These are phyloP conservation scores for Thamnaconus septentrionalis DNA, from an alignment of 2,113 vertebrate genomes.

Conservation along the genomic window DNA sequence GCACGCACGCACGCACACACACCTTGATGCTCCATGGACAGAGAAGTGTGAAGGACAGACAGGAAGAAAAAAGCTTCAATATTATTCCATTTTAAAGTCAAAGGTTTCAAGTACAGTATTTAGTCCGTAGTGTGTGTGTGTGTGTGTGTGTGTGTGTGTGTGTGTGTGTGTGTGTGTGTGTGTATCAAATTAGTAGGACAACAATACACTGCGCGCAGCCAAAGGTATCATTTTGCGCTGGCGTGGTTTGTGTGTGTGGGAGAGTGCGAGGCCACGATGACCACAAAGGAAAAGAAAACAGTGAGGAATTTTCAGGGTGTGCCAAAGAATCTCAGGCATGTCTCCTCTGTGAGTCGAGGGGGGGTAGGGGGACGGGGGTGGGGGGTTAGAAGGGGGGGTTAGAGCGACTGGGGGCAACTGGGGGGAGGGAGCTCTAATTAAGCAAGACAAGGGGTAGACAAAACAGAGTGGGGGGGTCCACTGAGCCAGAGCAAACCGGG, in stretches of 20 bases:
- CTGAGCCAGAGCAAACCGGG: conserved; percentile 20
- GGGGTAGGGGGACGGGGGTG: conserved; percentile 18
- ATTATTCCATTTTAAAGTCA: too few species aligned
- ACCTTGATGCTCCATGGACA: too few species aligned
- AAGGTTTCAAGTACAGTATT: neutral
- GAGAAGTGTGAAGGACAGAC: too few species aligned
- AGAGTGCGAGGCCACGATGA: conserved; percentile 25
- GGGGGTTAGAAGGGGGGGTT: conserved; percentile 30
- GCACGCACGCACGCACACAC: too few species aligned
- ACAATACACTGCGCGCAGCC: conserved; percentile 4
- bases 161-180: conserved; percentile 1
- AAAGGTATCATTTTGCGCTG: conserved; percentile 46
- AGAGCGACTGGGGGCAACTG: conserved; percentile 18
- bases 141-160: conserved; percentile 24
- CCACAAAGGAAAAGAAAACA: conserved; percentile 57
- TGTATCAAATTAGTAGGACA: too few species aligned
- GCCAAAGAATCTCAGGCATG: conserved; percentile 74
- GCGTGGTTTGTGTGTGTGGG: conserved; percentile 32
- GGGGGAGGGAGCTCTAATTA: conserved; percentile 19
- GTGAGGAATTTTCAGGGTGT: conserved; percentile 69
- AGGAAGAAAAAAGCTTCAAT: too few species aligned
- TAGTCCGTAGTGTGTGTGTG: conserved; percentile 46
- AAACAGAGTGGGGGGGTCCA: conserved; percentile 14
- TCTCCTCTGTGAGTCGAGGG: conserved; percentile 38
- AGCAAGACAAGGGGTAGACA: conserved; percentile 35